Evolutionary conservation across 2,113 vertebrate species (phyloP).

Genomic region (Vicugna pacos): DNA sequence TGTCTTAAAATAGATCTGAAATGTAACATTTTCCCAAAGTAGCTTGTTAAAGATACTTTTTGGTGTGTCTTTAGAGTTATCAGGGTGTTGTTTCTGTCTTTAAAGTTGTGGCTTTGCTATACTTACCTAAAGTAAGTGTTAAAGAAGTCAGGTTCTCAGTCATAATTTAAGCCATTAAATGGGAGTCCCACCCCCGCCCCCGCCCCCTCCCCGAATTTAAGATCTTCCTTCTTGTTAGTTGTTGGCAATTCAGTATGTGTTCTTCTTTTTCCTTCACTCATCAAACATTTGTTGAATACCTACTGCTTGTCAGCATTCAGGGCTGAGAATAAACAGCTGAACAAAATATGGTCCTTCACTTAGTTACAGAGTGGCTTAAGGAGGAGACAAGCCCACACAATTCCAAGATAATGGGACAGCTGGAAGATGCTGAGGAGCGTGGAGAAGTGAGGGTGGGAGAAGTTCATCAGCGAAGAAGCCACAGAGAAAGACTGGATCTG

Average conservation of each 20-base stretch:
- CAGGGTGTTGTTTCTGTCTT: not conserved
- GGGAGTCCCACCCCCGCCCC: not conserved
- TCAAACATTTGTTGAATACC: not conserved
- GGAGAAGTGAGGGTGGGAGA: not conserved
- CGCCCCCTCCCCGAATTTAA: not conserved
- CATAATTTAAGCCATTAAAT: constrained; percentile 10
- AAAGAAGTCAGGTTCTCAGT: not conserved
- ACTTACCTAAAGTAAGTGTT: not conserved
- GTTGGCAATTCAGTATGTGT: not conserved
- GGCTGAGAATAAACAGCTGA: not conserved
- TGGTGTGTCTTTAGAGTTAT: not conserved
- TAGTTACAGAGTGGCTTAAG: not conserved
- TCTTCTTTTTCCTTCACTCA: not conserved
- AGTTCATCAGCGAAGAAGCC: not conserved
- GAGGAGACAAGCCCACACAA: not conserved
- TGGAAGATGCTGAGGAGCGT: too few species aligned
- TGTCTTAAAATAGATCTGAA: constrained; percentile 65
- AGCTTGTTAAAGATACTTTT: constrained; percentile 19
- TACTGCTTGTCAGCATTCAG: not conserved
- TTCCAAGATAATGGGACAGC: too few species aligned
- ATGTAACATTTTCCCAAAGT: not conserved
- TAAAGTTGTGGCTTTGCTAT: not conserved
- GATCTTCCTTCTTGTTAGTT: not conserved
- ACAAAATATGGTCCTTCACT: not conserved
- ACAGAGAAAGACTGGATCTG: not conserved